Evolutionary conservation across 1,140 invertebrate genomes (phyloP).

Genomic region (Lordiphosa clarofinis): DNA sequence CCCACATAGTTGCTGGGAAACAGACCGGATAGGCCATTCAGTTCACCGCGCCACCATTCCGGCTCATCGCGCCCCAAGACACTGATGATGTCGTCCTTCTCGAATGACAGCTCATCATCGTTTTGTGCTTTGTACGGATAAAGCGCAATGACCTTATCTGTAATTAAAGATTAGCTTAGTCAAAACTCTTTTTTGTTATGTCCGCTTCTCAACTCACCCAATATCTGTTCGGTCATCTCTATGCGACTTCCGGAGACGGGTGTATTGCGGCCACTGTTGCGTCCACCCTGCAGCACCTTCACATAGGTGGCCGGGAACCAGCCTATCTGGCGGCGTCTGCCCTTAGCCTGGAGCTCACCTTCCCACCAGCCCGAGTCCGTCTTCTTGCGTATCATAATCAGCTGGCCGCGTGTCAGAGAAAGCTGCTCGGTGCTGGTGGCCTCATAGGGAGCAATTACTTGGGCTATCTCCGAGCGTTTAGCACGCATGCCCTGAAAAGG

Average conservation of each 20-base stretch:
- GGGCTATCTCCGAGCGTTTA: slow-evolving; percentile 93
- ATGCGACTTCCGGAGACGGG: slow-evolving; percentile 82
- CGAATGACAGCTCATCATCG: slow-evolving; percentile 95
- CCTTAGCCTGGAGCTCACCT: slow-evolving; percentile 97
- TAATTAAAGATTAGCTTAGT: neutral
- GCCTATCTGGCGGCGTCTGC: slow-evolving; percentile 95
- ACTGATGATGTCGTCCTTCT: slow-evolving; percentile 95
- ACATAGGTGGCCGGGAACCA: slow-evolving; percentile 99
- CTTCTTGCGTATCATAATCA: slow-evolving; percentile 97
- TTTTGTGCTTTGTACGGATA: slow-evolving; percentile 96
- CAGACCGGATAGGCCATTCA: slow-evolving; percentile 91
- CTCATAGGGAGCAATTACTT: slow-evolving; percentile 93
- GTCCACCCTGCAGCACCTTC: slow-evolving; percentile 87
- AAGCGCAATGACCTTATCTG: slow-evolving; percentile 94
- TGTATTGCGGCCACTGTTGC: slow-evolving; percentile 86
- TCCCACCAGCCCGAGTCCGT: slow-evolving; percentile 99
- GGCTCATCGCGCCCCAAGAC: slow-evolving; percentile 95
- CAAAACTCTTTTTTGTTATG: neutral
- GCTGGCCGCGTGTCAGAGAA: slow-evolving; percentile 93
- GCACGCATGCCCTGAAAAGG: slow-evolving; percentile 80
- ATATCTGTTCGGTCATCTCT: slow-evolving; percentile 81
- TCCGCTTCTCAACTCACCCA: slow-evolving; percentile 62
- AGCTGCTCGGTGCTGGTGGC: slow-evolving; percentile 94
- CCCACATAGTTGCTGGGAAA: slow-evolving; percentile 96
- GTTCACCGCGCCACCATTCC: slow-evolving; percentile 97